Evolutionary conservation across 2,888 invertebrate genomes (phyloP).

Genomic region (Thymelicus sylvestris): DNA sequence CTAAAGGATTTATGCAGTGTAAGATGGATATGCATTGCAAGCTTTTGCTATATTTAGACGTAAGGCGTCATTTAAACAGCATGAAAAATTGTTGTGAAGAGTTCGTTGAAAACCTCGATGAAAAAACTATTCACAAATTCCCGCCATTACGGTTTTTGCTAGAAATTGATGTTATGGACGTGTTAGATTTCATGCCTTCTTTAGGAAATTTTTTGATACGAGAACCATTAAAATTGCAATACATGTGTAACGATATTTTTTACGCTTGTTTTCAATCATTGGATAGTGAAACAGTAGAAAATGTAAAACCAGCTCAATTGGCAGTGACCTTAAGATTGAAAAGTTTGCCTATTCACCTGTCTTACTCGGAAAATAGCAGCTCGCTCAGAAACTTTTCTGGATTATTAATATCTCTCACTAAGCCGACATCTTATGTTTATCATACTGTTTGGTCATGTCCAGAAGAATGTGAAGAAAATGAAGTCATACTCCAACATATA

Average conservation of each 20-base stretch:
- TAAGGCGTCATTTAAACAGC: conserved; percentile 55
- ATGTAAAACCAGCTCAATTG: conserved; percentile 59
- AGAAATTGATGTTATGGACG: conserved; percentile 69
- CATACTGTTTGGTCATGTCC: conserved; percentile 78
- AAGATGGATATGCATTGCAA: conserved; percentile 61
- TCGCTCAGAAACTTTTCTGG: conserved; percentile 52
- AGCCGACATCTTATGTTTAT: conserved; percentile 63
- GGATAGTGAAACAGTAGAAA: conserved; percentile 49
- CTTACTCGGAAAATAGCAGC: conserved; percentile 41
- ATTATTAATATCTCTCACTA: conserved; percentile 60
- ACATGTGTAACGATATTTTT: conserved; percentile 63
- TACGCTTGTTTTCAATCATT: conserved; percentile 62
- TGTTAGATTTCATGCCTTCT: conserved; percentile 60
- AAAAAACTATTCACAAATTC: conserved; percentile 60
- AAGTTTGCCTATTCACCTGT: conserved; percentile 55
- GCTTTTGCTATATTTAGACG: conserved; percentile 71
- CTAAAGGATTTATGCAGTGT: too few relatives aligned
- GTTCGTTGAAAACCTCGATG: conserved; percentile 58
- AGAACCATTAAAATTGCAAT: conserved; percentile 67
- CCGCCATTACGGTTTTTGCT: conserved; percentile 65
- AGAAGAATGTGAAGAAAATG: conserved; percentile 76
- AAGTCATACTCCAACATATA: conserved; percentile 67
- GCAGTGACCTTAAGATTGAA: conserved; percentile 61
- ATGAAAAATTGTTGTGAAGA: conserved; percentile 61
- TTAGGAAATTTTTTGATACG: conserved; percentile 59